These are phyloP conservation scores for Egretta garzetta DNA, from an alignment of 2,113 vertebrate genomes.

Conservation along the genomic window DNA sequence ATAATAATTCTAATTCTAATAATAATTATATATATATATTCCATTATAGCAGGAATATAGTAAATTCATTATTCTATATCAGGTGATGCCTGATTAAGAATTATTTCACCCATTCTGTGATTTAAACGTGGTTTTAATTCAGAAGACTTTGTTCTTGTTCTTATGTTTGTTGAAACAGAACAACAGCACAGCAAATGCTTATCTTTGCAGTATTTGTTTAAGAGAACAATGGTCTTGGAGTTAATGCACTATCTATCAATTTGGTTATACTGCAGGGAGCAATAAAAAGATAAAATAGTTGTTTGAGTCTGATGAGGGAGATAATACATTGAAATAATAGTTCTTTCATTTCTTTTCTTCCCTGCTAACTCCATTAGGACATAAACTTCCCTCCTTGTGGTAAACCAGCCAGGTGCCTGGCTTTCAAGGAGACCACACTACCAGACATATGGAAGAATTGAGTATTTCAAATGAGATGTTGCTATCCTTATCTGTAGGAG, in stretches of 20 bases:
- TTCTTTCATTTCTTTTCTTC: background rate
- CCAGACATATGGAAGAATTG: background rate
- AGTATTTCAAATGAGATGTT: background rate
- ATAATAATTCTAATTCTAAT: too few relatives aligned
- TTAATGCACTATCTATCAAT: background rate
- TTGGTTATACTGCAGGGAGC: background rate
- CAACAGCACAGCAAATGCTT: background rate
- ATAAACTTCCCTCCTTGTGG: background rate
- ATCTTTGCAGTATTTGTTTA: background rate
- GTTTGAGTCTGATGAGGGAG: background rate
- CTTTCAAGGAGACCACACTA: background rate
- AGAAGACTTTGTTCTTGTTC: background rate
- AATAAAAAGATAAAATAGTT: background rate
- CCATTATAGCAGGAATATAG: background rate
- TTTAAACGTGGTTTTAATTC: background rate
- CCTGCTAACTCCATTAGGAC: background rate
- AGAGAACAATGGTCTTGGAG: background rate
- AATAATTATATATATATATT: too few relatives aligned
- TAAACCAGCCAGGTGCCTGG: background rate
- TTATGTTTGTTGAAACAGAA: background rate
- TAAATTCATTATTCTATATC: background rate
- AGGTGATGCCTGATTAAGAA: background rate
- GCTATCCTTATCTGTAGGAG: background rate
- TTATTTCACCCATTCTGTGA: background rate
- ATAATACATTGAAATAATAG: background rate